Base-by-base conservation (phyloP, 1,140 invertebrate genomes). In the Diprion similis region DNA sequence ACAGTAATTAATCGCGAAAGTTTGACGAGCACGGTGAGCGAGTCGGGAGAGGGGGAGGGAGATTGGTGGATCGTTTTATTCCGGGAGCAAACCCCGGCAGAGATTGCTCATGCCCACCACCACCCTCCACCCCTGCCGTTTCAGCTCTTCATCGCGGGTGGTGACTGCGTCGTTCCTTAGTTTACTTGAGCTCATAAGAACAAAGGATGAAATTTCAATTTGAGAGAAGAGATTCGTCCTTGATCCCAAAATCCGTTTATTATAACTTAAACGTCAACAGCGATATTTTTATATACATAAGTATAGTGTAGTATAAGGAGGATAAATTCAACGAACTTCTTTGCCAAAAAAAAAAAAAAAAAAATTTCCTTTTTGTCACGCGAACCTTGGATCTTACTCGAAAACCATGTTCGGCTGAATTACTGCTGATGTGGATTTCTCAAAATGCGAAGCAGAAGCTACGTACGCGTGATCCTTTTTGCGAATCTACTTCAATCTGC, bases 181-280 rank as follows among this genome's bases (percentile, higher is more conserved):
- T 18, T 68, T 68, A 68, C 66, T 68, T 11, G 66, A 68, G 37
- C 18, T 45, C 18, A n/a, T 68, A 68, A 68, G 66, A 68, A 45
- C 66, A 71, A 48, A 67, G 79, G 77, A 75, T 77, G 73, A 77
- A 79, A 76, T 79, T 79, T 79, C 78, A 79, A 79, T 79, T 79
- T 79, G 73, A 71, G 76, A 46, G 51, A 45, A 67, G 74, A 78
- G 72, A 15, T 59, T 75, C 67, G 45, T 19, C 8, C 10, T 37
- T 71, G 74, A 75, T 75, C 75, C 76, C 15, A 68, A 76, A 77
- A 79, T 79, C 75, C 74, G 77, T 75, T 3, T 37, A 37, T 37
- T 37, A 78, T 79, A 77, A 76, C 76, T 79, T 68, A 46, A 78
- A 66, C 59, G 68, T 76, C 73, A 72, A 71, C 48, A 17, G n/a